Evolutionary conservation across 2,888 invertebrate species (phyloP).

Genomic region (Mystacides longicornis): DNA sequence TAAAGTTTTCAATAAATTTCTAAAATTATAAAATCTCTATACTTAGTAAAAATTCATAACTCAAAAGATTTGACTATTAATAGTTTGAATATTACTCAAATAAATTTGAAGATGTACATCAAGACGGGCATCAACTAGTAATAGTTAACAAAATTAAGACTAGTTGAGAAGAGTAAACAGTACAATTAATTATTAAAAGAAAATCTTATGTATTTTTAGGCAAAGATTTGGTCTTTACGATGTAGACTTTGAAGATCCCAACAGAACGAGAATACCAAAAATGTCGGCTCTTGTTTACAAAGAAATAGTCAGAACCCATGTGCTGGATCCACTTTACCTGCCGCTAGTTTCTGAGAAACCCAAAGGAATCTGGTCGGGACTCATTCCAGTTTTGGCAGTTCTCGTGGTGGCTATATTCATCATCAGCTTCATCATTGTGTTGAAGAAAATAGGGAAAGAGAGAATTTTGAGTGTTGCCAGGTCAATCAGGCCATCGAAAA

Average conservation of each 20-base stretch:
- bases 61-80: too few relatives aligned
- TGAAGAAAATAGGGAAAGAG: conserved; percentile 24
- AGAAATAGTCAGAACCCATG: conserved; percentile 35
- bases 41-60: too few relatives aligned
- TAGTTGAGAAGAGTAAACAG: too few relatives aligned
- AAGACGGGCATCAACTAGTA: too few relatives aligned
- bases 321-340: conserved; percentile 22
- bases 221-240: conserved; percentile 55
- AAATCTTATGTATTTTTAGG: conserved; percentile 30
- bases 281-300: conserved; percentile 47
- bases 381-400: conserved; percentile 18
- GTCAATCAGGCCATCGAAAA: conserved; percentile 22
- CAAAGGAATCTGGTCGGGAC: conserved; percentile 20
- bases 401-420: conserved; percentile 23
- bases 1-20: too few relatives aligned
- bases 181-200: neutral
- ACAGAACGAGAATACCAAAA: conserved; percentile 51
- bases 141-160: too few relatives aligned
- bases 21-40: too few relatives aligned
- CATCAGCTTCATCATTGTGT: conserved; percentile 24
- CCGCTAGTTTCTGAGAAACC: conserved; percentile 18
- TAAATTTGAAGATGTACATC: too few relatives aligned
- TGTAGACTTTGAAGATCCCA: conserved; percentile 53
- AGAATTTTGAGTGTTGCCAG: conserved; percentile 18
- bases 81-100: too few relatives aligned